phyloP scores from a whole-genome alignment of 2,797 vertebrate genomes.

The Carapus acus region DNA sequence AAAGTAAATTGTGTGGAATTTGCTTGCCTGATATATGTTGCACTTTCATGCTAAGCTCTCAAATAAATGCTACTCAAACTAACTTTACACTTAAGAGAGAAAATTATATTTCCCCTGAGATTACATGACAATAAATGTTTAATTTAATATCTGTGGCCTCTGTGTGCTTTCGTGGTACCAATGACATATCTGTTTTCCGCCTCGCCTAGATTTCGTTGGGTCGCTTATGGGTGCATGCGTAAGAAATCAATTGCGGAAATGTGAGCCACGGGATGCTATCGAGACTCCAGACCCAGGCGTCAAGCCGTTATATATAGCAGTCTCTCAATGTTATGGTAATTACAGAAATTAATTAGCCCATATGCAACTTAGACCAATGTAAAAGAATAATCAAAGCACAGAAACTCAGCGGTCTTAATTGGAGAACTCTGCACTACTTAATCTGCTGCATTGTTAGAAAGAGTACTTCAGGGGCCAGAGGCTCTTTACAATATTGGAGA shows the following conservation, averaged over 20 bases:
- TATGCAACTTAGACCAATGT: conserved; percentile 55
- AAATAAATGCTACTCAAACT: neutral
- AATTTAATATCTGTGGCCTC: conserved; percentile 1
- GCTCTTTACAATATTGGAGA: conserved; percentile 35
- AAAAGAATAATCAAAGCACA: conserved; percentile 65
- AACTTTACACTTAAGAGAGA: neutral
- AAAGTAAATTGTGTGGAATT: conserved; percentile 7
- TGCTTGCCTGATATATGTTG: conserved; percentile 3
- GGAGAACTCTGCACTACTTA: conserved; percentile 57
- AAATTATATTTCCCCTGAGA: neutral
- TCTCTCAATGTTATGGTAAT: conserved; percentile 66
- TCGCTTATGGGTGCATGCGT: conserved; percentile 37
- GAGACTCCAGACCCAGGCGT: conserved; percentile 50
- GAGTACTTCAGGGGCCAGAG: conserved; percentile 37
- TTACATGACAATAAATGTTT: neutral
- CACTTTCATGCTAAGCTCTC: neutral
- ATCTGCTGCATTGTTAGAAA: conserved; percentile 51
- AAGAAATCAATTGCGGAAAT: conserved; percentile 46
- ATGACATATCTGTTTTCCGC: conserved; percentile 23
- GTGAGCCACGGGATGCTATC: conserved; percentile 49
- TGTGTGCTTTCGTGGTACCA: neutral
- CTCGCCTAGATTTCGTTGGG: conserved; percentile 9
- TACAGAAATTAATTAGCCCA: conserved; percentile 64
- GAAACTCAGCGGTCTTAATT: conserved; percentile 55
- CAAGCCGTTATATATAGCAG: conserved; percentile 54